Base-by-base conservation (phyloP, 2,888 invertebrate genomes). In the Callyntrura guangdongensis region DNA sequence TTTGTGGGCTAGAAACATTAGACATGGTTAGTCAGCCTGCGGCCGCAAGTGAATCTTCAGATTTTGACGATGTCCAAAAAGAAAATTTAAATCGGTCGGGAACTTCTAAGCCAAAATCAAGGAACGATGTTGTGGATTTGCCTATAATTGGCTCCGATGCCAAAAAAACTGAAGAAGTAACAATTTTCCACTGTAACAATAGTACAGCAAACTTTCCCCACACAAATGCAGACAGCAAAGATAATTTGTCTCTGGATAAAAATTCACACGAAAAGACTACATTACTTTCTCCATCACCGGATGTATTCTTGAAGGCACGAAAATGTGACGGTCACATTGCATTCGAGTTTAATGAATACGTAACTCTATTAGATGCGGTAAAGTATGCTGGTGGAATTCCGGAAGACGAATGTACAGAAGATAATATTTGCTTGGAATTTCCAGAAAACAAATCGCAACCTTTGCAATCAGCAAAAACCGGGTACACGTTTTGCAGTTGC, bases 1-100 rank as follows among this genome's bases (percentile, higher is more conserved):
- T 90, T 53, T 69, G 69, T 17, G 90, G 90, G 5, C 81, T 85
- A 5, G 81, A 85, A 86, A 90, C 90, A 17, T 17, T 90, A n/a
- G 85, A 90, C 12, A 77, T 89, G 72, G 12, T 89, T 3, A 20
- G 45, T 3, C 81, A 88, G 47, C 9, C 64, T 0, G 3, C 27
- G 1, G 12, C 74, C 4, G 0, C 72, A n/a, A 14, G 11, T 14
- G 3, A 56, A 22, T 12, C 12, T 8, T 25, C 12, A 14, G 77
- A 84, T 5, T 64, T 64, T 14, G 89, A 83, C 12, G 77, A 89
- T 3, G 74, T 74, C 17, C 59, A 64, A 17, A 89, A 36, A 59
- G 88, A 82, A 82, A 67, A 69, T 20, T 36, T 87, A 25, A 67
- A 67, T 22, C 67, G 69, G 1, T 59, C 72, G 22, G 69, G 56